These are phyloP conservation scores for Ptychobarbus kaznakovi DNA, from an alignment of 2,797 vertebrate species.

Conservation along the genomic window DNA sequence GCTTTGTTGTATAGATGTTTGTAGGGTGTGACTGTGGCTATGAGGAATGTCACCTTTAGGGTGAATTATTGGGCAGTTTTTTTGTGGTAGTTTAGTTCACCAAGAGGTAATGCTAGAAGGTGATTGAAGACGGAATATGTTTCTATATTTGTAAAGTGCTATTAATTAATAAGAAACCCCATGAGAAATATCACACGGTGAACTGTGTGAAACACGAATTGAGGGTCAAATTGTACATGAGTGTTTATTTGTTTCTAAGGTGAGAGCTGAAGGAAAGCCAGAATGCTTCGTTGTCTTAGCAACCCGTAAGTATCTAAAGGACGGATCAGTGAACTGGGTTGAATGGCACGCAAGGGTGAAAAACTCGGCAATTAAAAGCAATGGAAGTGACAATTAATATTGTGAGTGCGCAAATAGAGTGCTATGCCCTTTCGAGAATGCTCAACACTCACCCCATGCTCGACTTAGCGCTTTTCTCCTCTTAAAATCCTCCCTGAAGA, in stretches of 20 bases:
- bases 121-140: conserved; percentile 19
- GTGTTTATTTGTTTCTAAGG: conserved; percentile 46
- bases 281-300: conserved; percentile 86
- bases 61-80: conserved; percentile 74
- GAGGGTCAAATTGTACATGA: conserved; percentile 24
- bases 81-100: conserved; percentile 45
- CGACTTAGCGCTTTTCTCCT: conserved; percentile 51
- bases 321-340: conserved; percentile 53
- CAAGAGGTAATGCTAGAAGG: conserved; percentile 8
- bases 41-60: conserved; percentile 71
- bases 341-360: conserved; percentile 64
- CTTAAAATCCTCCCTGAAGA: conserved; percentile 57
- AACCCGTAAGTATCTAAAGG: conserved; percentile 81
- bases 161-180: conserved; percentile 16
- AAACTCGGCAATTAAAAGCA: conserved; percentile 78
- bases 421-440: conserved; percentile 55
- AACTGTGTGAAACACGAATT: neutral
- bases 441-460: conserved; percentile 54
- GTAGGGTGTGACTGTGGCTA: conserved; percentile 73
- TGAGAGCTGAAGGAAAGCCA: conserved; percentile 84
- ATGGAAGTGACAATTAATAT: conserved; percentile 64
- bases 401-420: conserved; percentile 56
- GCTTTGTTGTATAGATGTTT: conserved; percentile 80
- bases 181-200: conserved; percentile 22
- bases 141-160: conserved; percentile 9